Base-by-base conservation (phyloP, 2,113 vertebrate species). In the Taurulus bubalis region DNA sequence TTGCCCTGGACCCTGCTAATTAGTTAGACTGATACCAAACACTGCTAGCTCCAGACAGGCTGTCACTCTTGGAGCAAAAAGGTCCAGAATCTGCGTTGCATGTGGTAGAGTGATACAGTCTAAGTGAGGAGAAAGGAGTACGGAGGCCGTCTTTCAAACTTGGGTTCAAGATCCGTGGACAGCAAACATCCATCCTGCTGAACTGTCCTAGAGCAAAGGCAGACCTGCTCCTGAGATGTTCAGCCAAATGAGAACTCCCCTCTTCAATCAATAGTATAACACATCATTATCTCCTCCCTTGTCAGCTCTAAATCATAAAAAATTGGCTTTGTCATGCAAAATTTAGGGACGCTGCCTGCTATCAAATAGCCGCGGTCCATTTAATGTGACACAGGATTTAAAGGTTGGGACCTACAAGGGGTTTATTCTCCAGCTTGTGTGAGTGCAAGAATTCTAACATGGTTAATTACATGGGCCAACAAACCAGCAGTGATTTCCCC, bases 401-500 rank as follows among this genome's bases (percentile, higher is more conserved):
- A 71, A 85, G 75, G 75, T 85, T 47, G 59, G 24, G 45, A 24
- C 80, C 60, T 60, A 51, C 30, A 3, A 0, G 0, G 34, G 49
- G 26, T 75, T 90, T 74, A 63, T 63, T 70, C 32, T 67, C 26
- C 45, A 55, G 73, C 56, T 83, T 86, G 69, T 78, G 56, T 75
- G 68, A 76, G 55, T 26, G 47, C 76, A 47, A 65, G 71, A 88
- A 83, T 78, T 65, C 75, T 64, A 85, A 90, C 83, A 51, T 77
- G 42, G 70, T 87, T 90, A 90, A 93, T 91, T 87, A 90, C 80
- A 75, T 15, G 10, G 45, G 47, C 67, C 81, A 76, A 80, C 80
- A 85, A 89, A 85, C 75, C 71, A 34, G 67, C 66, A 55, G 66
- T 88, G 85, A 91, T 89, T 91, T 92, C 87, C 88, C 87, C 65